These are phyloP conservation scores for Microtus richardsoni DNA, from an alignment of 2,113 vertebrate species.

Conservation along the genomic window DNA sequence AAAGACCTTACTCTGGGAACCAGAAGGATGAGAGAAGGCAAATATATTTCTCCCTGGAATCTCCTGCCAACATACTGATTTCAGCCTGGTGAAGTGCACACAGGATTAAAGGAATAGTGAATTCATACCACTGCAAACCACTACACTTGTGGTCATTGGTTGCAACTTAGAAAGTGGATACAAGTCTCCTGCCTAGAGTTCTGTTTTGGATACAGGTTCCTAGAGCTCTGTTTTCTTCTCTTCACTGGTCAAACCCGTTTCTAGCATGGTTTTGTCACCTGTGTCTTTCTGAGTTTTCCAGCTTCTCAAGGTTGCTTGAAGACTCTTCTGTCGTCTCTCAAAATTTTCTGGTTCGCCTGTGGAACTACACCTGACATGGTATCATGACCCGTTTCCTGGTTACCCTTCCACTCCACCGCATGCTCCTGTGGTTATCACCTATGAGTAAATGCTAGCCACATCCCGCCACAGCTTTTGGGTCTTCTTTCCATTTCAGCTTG, in stretches of 20 bases:
- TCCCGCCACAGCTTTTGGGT: too few species aligned
- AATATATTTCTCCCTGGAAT: fast-evolving
- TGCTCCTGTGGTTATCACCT: too few species aligned
- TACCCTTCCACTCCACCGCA: too few species aligned
- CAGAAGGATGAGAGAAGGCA: too few species aligned
- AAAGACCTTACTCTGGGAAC: too few species aligned
- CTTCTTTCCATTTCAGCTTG: too few species aligned
- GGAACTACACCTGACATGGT: too few species aligned
- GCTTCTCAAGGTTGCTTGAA: background rate
- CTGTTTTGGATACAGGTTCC: background rate
- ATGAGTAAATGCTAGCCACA: too few species aligned
- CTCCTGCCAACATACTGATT: background rate
- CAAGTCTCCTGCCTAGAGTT: background rate
- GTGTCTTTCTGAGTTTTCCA: background rate
- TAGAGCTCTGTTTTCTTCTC: background rate
- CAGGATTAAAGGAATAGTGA: background rate
- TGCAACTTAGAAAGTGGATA: background rate
- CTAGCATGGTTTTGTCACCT: background rate
- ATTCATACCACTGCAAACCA: background rate
- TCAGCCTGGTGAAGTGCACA: too few species aligned
- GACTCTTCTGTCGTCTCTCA: fast-evolving
- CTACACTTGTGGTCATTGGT: background rate
- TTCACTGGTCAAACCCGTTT: background rate
- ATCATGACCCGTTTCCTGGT: too few species aligned
- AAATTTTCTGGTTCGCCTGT: background rate